Conservation (phyloP, 2,113 vertebrate genomes). For the Pituophis catenifer region DNA sequence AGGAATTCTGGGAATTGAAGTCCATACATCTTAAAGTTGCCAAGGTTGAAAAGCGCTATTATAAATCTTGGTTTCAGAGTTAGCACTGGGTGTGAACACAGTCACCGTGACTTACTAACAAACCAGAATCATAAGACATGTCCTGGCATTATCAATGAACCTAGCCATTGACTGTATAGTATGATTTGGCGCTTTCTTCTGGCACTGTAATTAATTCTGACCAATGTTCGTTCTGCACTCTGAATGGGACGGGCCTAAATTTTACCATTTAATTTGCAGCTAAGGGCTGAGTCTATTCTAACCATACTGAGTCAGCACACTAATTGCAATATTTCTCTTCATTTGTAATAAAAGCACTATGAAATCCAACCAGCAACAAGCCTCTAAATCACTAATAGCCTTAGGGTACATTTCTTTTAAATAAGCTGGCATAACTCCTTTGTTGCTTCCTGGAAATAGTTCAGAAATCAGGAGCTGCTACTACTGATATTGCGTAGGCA, state of each 20-base stretch:
- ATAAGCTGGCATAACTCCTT: slow-evolving; percentile 7
- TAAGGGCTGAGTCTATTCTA: slow-evolving; percentile 13
- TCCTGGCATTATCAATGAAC: not conserved
- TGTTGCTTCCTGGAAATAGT: not conserved
- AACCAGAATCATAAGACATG: not conserved
- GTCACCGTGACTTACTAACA: not conserved
- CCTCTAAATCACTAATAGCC: slow-evolving; percentile 8
- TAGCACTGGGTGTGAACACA: not conserved
- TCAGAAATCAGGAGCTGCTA: not conserved
- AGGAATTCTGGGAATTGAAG: not conserved
- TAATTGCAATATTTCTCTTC: not conserved
- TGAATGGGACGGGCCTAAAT: not conserved
- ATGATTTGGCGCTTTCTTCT: not conserved
- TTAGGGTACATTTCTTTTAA: not conserved
- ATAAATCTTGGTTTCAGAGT: not conserved
- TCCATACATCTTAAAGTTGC: not conserved
- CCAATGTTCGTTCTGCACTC: not conserved
- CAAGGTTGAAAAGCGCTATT: not conserved
- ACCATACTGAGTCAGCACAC: slow-evolving; percentile 7
- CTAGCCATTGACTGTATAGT: not conserved
- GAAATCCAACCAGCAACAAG: slow-evolving; percentile 3
- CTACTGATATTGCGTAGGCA: not conserved
- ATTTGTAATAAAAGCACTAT: slow-evolving; percentile 17
- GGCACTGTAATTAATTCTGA: slow-evolving; percentile 18
- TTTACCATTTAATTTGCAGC: slow-evolving; percentile 24